Conservation (phyloP, 1,140 invertebrate genomes). For the Mya arenaria region DNA sequence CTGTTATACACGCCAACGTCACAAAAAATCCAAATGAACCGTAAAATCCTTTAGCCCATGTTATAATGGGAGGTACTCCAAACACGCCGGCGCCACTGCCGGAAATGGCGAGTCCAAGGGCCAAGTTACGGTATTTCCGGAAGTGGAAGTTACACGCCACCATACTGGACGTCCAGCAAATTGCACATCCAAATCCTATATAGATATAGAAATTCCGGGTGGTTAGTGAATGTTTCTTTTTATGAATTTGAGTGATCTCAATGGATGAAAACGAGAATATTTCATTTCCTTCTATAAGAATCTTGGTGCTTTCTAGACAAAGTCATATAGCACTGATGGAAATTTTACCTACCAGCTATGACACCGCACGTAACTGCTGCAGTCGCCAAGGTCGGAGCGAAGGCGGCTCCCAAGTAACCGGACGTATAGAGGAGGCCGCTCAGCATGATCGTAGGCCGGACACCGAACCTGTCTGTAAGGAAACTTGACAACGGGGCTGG, state of each 20-base stretch:
- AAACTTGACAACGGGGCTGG: slow-evolving; percentile 15
- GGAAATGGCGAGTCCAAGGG: slow-evolving; percentile 4
- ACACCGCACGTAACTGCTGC: slow-evolving; percentile 9
- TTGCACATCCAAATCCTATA: slow-evolving; percentile 25
- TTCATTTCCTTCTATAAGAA: too few species aligned
- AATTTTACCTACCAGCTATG: slow-evolving; percentile 24
- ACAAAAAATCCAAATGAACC: slow-evolving; percentile 25
- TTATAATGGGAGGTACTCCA: slow-evolving; percentile 5
- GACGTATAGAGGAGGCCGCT: slow-evolving; percentile 12
- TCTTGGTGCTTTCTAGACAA: too few species aligned
- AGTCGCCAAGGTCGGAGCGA: neutral
- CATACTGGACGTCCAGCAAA: slow-evolving; percentile 30
- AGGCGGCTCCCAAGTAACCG: slow-evolving; percentile 1
- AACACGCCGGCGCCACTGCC: slow-evolving; percentile 21
- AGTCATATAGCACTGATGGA: too few species aligned
- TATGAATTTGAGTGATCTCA: too few species aligned
- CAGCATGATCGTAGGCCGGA: slow-evolving; percentile 12
- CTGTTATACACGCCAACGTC: neutral
- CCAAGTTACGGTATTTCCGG: slow-evolving; percentile 16
- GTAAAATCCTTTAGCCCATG: neutral
- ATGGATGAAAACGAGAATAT: too few species aligned
- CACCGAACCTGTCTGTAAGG: slow-evolving; percentile 25
- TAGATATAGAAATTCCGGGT: too few species aligned
- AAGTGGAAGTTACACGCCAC: slow-evolving; percentile 27
- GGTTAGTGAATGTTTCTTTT: too few species aligned